A percentile compares a stretch with the other conserved stretches of the same genome.
phyloP scores from a whole-genome alignment of 2,888 invertebrate species.

The Embidobia sp. region DNA sequence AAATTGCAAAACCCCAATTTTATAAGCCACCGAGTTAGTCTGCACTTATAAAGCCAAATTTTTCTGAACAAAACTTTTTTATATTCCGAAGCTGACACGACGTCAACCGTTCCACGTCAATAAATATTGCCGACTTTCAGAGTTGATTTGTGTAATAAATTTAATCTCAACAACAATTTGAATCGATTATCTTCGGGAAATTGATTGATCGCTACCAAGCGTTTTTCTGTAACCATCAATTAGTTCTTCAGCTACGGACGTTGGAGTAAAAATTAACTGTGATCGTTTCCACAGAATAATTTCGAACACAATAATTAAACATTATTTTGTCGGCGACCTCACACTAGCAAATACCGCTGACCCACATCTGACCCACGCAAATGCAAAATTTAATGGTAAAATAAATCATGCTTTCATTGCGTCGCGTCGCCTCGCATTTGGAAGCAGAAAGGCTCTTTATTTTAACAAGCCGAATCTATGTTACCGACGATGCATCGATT shows the following conservation, averaged over 20 bases:
- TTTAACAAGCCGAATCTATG: constrained; percentile 51
- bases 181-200: not conserved
- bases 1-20: too few species aligned
- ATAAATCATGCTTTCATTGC: constrained; percentile 55
- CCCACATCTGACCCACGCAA: constrained; percentile 44
- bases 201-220: not conserved
- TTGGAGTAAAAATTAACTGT: constrained; percentile 5
- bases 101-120: too few species aligned
- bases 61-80: too few species aligned
- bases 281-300: constrained; percentile 24
- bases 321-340: constrained; percentile 27
- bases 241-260: not conserved
- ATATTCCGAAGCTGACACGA: too few species aligned
- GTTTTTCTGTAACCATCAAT: not conserved
- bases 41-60: too few species aligned
- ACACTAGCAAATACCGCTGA: constrained; percentile 24
- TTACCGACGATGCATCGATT: constrained; percentile 46
- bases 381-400: constrained; percentile 53
- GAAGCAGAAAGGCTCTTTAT: constrained; percentile 36
- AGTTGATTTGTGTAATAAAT: too few species aligned
- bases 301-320: constrained; percentile 34
- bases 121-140: too few species aligned
- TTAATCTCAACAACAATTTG: not conserved
- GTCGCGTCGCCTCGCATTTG: constrained; percentile 24
- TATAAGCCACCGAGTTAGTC: too few species aligned